Conservation (phyloP, 2,113 vertebrate genomes). For the Columbina picui region DNA sequence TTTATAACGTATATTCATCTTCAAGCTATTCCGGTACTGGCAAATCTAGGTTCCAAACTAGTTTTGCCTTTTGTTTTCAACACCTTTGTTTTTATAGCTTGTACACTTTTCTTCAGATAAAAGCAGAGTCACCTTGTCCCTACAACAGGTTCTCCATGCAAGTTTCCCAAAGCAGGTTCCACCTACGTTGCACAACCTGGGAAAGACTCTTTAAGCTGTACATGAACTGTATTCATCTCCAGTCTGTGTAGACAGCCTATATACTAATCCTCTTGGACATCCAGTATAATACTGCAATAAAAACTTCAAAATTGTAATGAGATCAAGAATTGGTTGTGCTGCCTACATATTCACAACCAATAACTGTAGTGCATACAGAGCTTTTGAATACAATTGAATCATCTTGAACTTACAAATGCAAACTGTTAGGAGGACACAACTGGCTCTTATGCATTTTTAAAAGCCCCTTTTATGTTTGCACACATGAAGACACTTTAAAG, state of each 20-base stretch:
- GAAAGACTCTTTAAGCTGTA: not conserved
- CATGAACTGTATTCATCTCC: not conserved
- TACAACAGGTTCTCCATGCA: not conserved
- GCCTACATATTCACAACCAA: not conserved
- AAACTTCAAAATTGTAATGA: not conserved
- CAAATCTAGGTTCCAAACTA: not conserved
- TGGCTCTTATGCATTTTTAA: not conserved
- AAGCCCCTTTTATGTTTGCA: not conserved
- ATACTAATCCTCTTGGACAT: not conserved
- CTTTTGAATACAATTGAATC: not conserved
- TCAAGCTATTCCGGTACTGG: slow-evolving; percentile 25
- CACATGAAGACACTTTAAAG: not conserved
- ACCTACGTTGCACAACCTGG: not conserved
- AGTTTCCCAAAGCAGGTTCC: not conserved
- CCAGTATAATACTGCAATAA: not conserved
- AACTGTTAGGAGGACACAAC: not conserved
- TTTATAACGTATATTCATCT: slow-evolving; percentile 46
- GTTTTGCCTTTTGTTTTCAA: slow-evolving; percentile 39
- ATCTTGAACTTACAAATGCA: not conserved
- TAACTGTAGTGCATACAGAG: not conserved
- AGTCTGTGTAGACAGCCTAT: not conserved
- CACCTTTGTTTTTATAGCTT: not conserved
- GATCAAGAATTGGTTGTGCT: not conserved
- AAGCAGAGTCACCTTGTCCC: not conserved
- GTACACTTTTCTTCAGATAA: not conserved